Evolutionary conservation across 2,888 invertebrate genomes (phyloP), one percentile per base, ranked within the genome.

Genomic region (Agrotis puta): DNA sequence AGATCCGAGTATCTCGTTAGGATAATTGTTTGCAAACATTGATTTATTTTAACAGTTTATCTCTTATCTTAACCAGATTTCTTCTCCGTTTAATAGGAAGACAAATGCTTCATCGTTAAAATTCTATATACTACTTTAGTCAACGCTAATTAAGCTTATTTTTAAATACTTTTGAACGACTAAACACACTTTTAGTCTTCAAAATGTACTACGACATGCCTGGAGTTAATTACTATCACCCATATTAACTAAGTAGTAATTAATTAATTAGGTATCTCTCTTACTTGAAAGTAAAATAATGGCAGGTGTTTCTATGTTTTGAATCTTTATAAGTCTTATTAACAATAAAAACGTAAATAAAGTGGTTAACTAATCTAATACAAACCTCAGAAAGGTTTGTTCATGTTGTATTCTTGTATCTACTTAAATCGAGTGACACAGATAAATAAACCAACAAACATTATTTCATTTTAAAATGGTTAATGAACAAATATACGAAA

Each of bases 31-130:
- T 20, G 27, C 43, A 27, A 59, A 67, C n/a, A 18, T 59, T 48
- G 22, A 47, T 69, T 27, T 53, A 67, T 67, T 74, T 33, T n/a
- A 59, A 64, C 33, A 64, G 14, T 64, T n/a, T 56, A 56, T 54
- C 6, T 24, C 7, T 66, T 58, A 74, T 27, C 39, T 39, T 16
- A 43, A 53, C 13, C 2, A 45, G 18, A 48, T 24, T 27, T 48
- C 18, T 33, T 67, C 27, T 56, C 20, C n/a, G 0, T 59, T 20
- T 13, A 22, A 20, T 20, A 45, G 2, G 11, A 22, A 66, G 27
- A 48, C 7, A 58, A 39, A 74, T 67, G 16, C 1, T 43, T 18
- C 48, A 43, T n/a, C 22, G 11, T 33, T 48, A n/a, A 27, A 24
- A 18, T 27, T n/a, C 4, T n/a, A 20, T 43, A 22, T 24, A 11